Conservation (phyloP, 2,113 vertebrate species). For the Anhinga anhinga region DNA sequence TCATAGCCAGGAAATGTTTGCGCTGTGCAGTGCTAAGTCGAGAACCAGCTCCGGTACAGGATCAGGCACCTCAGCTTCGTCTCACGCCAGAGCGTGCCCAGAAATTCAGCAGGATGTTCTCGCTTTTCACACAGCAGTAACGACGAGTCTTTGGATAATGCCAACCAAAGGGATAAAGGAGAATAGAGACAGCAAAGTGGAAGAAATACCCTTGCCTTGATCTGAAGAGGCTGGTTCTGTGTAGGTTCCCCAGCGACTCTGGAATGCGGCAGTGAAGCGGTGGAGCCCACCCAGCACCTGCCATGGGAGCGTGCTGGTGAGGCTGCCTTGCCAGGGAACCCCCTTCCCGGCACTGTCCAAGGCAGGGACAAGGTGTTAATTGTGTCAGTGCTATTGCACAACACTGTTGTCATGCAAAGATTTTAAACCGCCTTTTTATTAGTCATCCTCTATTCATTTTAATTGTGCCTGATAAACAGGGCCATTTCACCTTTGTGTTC, state of each 20-base stretch:
- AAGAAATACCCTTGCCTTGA: neutral
- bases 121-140: neutral
- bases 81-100: neutral
- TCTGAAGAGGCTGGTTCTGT: neutral
- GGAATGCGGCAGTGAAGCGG: neutral
- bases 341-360: neutral
- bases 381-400: constrained; percentile 19
- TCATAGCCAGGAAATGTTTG: neutral
- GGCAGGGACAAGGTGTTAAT: neutral
- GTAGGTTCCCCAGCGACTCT: accelerated
- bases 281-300: neutral
- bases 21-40: neutral
- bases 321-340: accelerated
- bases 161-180: neutral
- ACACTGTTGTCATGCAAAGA: constrained; percentile 18
- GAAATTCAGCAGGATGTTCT: neutral
- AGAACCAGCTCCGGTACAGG: neutral
- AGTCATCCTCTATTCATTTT: constrained; percentile 24
- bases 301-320: neutral
- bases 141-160: accelerated
- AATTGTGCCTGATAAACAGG: constrained; percentile 43
- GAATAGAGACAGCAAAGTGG: neutral
- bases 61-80: neutral
- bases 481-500: constrained; percentile 37
- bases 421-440: constrained; percentile 39